Conservation (phyloP, 2,113 vertebrate genomes). For the Rhegmatorhina hoffmannsi region DNA sequence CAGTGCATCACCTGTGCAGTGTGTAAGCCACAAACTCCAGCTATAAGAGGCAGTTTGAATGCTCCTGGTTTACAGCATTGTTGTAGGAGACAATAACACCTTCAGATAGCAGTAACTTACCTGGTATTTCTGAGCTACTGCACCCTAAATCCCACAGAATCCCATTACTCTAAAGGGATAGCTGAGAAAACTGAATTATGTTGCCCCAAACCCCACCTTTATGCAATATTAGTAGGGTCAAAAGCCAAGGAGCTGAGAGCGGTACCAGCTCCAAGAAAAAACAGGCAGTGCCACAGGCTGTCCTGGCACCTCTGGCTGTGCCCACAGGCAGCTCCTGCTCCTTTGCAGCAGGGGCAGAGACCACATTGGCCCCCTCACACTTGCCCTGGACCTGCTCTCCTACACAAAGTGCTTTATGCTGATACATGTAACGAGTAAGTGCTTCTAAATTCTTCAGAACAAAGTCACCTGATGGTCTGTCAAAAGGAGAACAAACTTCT, state of each 20-base stretch:
- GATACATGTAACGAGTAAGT: not conserved
- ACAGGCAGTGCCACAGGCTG: not conserved
- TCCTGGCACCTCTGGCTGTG: not conserved
- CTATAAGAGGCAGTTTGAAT: not conserved
- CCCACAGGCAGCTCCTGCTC: not conserved
- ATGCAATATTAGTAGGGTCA: not conserved
- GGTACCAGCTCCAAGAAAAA: not conserved
- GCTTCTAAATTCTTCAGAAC: not conserved
- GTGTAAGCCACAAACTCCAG: not conserved
- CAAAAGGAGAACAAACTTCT: not conserved
- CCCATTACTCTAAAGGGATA: not conserved
- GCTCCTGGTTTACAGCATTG: not conserved
- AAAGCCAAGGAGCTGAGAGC: not conserved
- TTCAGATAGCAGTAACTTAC: not conserved
- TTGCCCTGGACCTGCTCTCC: not conserved
- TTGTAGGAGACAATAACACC: not conserved
- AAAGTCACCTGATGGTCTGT: not conserved
- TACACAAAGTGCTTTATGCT: not conserved
- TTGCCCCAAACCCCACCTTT: not conserved
- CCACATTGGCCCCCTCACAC: fast-evolving
- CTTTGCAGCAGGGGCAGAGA: not conserved
- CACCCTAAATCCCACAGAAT: not conserved
- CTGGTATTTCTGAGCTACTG: not conserved
- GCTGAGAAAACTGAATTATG: not conserved
- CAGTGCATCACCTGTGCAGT: not conserved